Percentiles rank a stretch among this genome's conserved stretches.
Evolutionary conservation across 1,140 invertebrate genomes (phyloP).

Genomic region (Goniozus legneri): DNA sequence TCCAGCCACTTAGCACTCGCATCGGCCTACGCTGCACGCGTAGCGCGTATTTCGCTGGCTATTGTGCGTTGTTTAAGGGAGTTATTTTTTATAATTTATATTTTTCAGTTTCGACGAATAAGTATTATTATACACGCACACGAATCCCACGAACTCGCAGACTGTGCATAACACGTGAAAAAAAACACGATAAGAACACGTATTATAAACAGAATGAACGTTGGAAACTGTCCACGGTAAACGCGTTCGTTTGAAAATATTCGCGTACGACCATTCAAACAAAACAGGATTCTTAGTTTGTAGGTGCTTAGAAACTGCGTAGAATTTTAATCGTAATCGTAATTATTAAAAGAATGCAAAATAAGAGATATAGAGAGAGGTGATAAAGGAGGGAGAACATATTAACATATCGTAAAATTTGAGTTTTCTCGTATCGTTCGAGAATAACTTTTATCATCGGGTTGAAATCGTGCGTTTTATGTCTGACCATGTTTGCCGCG

Average conservation of each 20-base stretch:
- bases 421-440: no score
- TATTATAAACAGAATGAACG: background rate
- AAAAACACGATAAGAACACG: background rate
- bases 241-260: background rate
- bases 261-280: background rate
- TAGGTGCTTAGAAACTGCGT: slow-evolving; percentile 37
- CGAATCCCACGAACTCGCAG: slow-evolving; percentile 9
- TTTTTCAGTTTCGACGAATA: slow-evolving; percentile 23
- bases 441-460: no score
- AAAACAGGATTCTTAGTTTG: slow-evolving; percentile 27
- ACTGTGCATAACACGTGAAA: background rate
- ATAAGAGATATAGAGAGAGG: slow-evolving; percentile 14
- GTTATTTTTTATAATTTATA: slow-evolving; percentile 38
- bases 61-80: slow-evolving; percentile 19
- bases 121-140: slow-evolving; percentile 27
- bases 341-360: slow-evolving; percentile 19
- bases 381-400: slow-evolving; percentile 31
- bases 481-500: slow-evolving; percentile 2
- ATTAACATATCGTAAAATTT: slow-evolving; percentile 46
- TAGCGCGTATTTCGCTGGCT: slow-evolving; percentile 9
- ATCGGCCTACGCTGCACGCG: no score
- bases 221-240: background rate
- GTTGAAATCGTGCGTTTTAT: no score
- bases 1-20: no score
- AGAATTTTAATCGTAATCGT: slow-evolving; percentile 33